Evolutionary conservation across 1,140 invertebrate genomes (phyloP).

Genomic region (Rhynchophorus ferrugineus): DNA sequence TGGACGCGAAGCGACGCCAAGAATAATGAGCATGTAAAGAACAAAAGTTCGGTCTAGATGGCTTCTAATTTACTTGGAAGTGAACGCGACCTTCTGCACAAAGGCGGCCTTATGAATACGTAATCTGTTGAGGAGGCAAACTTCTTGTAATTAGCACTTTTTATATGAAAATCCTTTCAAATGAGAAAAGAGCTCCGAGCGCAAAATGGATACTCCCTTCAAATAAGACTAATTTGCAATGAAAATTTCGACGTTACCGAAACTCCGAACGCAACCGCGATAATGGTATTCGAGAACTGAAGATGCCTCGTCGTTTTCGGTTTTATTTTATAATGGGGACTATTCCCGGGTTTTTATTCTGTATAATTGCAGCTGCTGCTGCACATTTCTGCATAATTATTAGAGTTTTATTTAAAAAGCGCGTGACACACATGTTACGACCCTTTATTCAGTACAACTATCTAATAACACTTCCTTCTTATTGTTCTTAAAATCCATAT

Average conservation of each 20-base stretch:
- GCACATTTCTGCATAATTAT: no score
- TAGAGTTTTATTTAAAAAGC: no score
- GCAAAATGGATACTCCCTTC: slow-evolving; percentile 8
- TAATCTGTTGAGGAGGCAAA: not conserved
- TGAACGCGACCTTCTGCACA: not conserved
- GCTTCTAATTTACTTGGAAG: not conserved
- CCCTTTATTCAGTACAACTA: no score
- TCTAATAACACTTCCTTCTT: no score
- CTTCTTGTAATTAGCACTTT: not conserved
- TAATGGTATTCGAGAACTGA: no score
- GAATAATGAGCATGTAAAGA: not conserved
- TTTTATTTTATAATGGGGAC: no score
- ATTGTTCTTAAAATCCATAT: not conserved
- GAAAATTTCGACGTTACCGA: not conserved
- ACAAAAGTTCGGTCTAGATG: not conserved
- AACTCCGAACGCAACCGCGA: no score
- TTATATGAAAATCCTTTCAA: not conserved
- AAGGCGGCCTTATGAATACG: not conserved
- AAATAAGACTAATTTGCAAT: slow-evolving; percentile 8
- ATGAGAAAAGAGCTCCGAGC: not conserved
- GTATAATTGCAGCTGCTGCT: no score
- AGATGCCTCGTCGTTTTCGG: no score
- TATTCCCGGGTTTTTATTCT: no score
- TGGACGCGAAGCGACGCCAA: not conserved
- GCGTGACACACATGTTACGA: no score